Conservation (phyloP, 2,113 vertebrate genomes). For the Pseudopipra pipra region DNA sequence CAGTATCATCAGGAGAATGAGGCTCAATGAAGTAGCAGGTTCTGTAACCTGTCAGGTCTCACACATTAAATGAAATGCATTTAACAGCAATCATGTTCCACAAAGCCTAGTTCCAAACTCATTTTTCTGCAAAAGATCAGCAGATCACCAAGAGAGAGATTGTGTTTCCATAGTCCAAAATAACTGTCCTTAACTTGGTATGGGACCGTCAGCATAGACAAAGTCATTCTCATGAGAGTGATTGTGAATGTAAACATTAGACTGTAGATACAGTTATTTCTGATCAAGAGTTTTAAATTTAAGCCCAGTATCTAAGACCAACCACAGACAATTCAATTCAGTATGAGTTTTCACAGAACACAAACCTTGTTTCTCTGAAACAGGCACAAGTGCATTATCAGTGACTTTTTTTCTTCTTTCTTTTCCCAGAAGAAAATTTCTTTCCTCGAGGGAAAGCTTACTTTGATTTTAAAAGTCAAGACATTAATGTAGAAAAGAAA, state of each 20-base stretch:
- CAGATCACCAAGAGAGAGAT: neutral
- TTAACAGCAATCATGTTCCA: neutral
- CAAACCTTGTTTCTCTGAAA: neutral
- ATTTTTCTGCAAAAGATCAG: neutral
- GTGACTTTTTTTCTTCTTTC: neutral
- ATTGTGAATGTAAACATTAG: neutral
- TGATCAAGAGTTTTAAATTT: neutral
- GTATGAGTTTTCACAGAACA: neutral
- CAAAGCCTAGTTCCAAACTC: neutral
- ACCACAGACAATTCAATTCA: neutral
- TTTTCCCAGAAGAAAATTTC: neutral
- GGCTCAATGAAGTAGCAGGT: neutral
- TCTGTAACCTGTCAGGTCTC: neutral
- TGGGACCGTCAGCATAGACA: neutral
- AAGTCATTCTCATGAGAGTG: neutral
- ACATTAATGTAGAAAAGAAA: neutral
- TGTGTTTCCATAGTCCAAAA: neutral
- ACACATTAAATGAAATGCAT: neutral
- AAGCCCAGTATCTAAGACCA: neutral
- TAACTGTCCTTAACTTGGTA: neutral
- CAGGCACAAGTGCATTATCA: accelerated
- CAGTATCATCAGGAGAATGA: neutral
- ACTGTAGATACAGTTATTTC: neutral
- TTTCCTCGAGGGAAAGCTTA: neutral
- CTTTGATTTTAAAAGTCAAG: neutral